Evolutionary conservation across 2,797 vertebrate genomes (phyloP).

Genomic region (Menidia menidia): DNA sequence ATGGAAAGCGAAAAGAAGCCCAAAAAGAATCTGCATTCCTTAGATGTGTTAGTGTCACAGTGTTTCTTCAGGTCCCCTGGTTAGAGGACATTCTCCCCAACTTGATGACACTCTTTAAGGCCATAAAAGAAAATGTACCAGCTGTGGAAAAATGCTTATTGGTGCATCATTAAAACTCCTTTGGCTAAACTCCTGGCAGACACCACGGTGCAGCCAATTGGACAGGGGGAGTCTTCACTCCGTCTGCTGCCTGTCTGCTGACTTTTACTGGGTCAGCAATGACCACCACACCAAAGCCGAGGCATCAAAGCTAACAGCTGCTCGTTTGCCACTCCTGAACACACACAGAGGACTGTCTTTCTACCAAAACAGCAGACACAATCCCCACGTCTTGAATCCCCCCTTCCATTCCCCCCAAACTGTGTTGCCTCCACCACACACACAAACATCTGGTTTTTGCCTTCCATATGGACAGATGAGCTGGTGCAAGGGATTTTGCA

Average conservation of each 20-base stretch:
- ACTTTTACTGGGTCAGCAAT: conserved; percentile 57
- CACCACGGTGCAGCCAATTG: conserved; percentile 4
- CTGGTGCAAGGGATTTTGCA: conserved; percentile 20
- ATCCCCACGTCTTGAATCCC: conserved; percentile 31
- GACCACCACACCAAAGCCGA: conserved; percentile 29
- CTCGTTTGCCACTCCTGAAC: conserved; percentile 18
- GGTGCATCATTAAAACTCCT: conserved; percentile 45
- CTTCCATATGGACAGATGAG: conserved; percentile 19
- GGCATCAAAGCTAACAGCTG: conserved; percentile 37
- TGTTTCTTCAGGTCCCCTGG: background rate
- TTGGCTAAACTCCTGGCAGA: conserved; percentile 39
- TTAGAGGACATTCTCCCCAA: background rate
- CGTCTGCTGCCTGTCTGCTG: conserved; percentile 29
- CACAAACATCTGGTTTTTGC: conserved; percentile 43
- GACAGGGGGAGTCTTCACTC: background rate
- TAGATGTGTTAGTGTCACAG: background rate
- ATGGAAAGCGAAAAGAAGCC: too few relatives aligned
- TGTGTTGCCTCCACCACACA: background rate
- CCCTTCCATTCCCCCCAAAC: conserved; percentile 18
- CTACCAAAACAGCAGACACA: conserved; percentile 29
- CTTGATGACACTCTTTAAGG: background rate
- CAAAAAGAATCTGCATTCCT: too few relatives aligned
- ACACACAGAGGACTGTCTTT: conserved; percentile 16
- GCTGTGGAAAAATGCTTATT: conserved; percentile 28
- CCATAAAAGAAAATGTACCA: conserved; percentile 21